Evolutionary conservation across 53 echinoderm and acorn worm species (phyloP).

Genomic region (Holothuria leucospilota): DNA sequence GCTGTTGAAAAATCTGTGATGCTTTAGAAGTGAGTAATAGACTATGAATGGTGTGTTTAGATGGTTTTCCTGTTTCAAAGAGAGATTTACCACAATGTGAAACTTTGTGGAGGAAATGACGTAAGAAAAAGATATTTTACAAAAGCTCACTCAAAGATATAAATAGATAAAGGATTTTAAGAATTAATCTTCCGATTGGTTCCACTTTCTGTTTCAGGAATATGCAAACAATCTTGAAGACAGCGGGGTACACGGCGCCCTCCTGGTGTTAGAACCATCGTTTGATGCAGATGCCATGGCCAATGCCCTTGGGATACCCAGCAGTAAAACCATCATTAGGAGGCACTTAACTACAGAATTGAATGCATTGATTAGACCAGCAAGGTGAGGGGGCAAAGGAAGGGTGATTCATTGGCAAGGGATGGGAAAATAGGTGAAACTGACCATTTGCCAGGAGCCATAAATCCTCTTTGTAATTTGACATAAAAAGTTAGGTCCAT

Average conservation of each 20-base stretch:
- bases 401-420: too few species aligned
- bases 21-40: not conserved
- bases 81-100: too few species aligned
- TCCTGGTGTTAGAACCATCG: conserved; percentile 92
- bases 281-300: conserved; percentile 96
- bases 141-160: not conserved
- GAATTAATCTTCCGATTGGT: not conserved
- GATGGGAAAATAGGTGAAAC: not conserved
- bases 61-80: too few species aligned
- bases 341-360: conserved; percentile 91
- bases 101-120: too few species aligned
- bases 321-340: conserved; percentile 93
- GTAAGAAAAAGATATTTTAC: not conserved
- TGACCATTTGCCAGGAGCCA: too few species aligned
- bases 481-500: too few species aligned
- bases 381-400: conserved; percentile 68
- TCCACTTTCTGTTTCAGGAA: conserved; percentile 59
- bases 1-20: not conserved
- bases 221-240: conserved; percentile 93
- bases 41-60: not conserved
- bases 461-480: too few species aligned
- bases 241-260: conserved; percentile 95
- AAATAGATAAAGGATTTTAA: not conserved
- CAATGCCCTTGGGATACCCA: conserved; percentile 91
- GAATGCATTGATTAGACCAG: conserved; percentile 84